Evolutionary conservation across 2,113 vertebrate species (phyloP).

Genomic region (Bubo blakistoni): DNA sequence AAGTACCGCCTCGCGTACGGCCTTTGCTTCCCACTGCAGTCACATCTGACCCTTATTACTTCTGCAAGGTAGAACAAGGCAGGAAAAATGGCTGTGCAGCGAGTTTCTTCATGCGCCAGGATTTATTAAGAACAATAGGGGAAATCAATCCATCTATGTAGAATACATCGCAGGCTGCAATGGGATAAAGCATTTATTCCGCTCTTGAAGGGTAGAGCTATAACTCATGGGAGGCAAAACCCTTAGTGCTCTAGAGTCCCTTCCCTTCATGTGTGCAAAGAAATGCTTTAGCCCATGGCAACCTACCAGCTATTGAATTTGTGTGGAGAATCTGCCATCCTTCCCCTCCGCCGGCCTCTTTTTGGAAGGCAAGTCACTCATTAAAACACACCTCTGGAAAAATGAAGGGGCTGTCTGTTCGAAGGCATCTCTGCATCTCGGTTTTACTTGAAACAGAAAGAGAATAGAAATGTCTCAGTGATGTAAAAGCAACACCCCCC

Average conservation of each 20-base stretch:
- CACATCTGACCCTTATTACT: slow-evolving; percentile 64
- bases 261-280: slow-evolving; percentile 62
- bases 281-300: slow-evolving; percentile 63
- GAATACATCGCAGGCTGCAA: slow-evolving; percentile 63
- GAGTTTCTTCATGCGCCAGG: slow-evolving; percentile 52
- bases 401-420: slow-evolving; percentile 59
- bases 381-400: slow-evolving; percentile 66
- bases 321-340: slow-evolving; percentile 54
- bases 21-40: slow-evolving; percentile 55
- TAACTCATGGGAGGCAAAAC: slow-evolving; percentile 68
- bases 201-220: slow-evolving; percentile 67
- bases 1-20: background rate
- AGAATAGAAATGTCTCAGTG: slow-evolving; percentile 37
- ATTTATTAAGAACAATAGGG: slow-evolving; percentile 69
- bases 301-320: slow-evolving; percentile 66
- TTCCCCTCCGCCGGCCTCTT: slow-evolving; percentile 61
- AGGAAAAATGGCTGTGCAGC: slow-evolving; percentile 65
- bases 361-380: slow-evolving; percentile 62
- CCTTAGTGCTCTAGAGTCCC: slow-evolving; percentile 55
- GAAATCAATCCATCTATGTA: slow-evolving; percentile 66
- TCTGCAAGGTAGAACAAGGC: slow-evolving; percentile 64
- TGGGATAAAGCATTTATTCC: slow-evolving; percentile 66
- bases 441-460: slow-evolving; percentile 54
- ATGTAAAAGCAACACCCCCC: background rate
- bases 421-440: slow-evolving; percentile 34